Evolutionary conservation across 2,113 vertebrate species (phyloP).

Genomic region (Centropus bengalensis): DNA sequence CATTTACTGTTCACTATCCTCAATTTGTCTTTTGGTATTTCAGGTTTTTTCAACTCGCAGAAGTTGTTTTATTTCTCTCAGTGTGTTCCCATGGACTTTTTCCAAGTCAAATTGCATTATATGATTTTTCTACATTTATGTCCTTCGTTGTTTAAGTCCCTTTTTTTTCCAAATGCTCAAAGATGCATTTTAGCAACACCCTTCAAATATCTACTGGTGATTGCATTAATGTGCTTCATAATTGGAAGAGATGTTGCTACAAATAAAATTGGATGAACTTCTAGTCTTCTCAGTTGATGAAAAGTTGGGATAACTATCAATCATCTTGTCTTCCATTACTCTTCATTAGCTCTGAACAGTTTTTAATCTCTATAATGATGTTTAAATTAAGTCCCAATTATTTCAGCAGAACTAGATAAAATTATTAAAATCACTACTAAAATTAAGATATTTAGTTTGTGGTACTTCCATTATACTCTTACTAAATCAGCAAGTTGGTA

Average conservation of each 20-base stretch:
- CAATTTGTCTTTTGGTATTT: constrained; percentile 62
- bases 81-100: constrained; percentile 34
- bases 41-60: constrained; percentile 52
- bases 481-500: neutral
- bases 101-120: constrained; percentile 38
- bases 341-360: constrained; percentile 20
- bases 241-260: neutral
- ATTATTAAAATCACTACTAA: neutral
- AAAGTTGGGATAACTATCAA: too few species aligned
- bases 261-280: constrained; percentile 21
- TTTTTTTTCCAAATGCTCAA: constrained; percentile 16
- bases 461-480: neutral
- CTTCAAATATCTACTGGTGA: neutral
- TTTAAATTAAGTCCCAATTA: neutral
- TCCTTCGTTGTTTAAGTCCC: neutral
- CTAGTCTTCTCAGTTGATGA: neutral
- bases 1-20: constrained; percentile 56
- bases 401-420: neutral
- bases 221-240: constrained; percentile 14
- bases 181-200: constrained; percentile 14
- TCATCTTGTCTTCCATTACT: neutral
- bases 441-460: neutral
- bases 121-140: neutral
- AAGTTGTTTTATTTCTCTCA: constrained; percentile 66
- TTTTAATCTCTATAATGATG: neutral